phyloP scores from a whole-genome alignment of 37 sponge, comb jelly and placozoan genomes.

The Ianthella basta region DNA sequence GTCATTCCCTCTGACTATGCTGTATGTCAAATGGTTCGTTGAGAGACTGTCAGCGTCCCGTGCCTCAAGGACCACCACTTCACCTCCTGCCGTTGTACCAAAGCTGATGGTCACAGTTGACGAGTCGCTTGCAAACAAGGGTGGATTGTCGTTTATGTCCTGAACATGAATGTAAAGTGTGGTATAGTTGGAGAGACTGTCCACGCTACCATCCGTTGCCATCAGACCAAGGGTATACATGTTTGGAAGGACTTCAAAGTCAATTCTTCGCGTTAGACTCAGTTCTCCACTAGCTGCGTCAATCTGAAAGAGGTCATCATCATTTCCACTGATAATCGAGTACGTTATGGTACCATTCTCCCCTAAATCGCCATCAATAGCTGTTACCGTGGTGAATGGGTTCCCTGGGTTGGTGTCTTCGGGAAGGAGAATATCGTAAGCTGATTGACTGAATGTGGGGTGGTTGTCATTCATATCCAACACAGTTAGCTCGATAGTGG shows the following conservation, averaged over 20 bases:
- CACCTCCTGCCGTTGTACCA: not conserved
- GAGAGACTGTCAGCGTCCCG: conserved; percentile 47
- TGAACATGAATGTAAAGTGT: conserved; percentile 57
- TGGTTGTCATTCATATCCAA: conserved; percentile 74
- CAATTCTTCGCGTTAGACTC: conserved; percentile 12
- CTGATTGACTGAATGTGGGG: conserved; percentile 50
- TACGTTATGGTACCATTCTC: conserved; percentile 60
- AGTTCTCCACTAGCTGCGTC: conserved; percentile 51
- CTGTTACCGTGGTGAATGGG: conserved; percentile 33
- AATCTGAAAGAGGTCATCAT: conserved; percentile 29
- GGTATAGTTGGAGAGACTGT: conserved; percentile 50
- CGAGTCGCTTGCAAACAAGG: conserved; percentile 30
- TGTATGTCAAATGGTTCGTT: not conserved
- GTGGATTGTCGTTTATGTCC: conserved; percentile 75
- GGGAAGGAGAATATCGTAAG: conserved; percentile 14
- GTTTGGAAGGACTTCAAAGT: conserved; percentile 37
- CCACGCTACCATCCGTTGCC: conserved; percentile 56
- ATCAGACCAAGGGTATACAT: conserved; percentile 44
- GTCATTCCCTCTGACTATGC: not conserved
- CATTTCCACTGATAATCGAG: conserved; percentile 41
- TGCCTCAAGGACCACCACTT: conserved; percentile 24
- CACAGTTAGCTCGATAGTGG: conserved; percentile 23
- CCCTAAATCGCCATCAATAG: conserved; percentile 74
- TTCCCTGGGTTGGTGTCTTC: conserved; percentile 36
- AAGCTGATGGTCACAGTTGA: conserved; percentile 28